Evolutionary conservation across 2,888 invertebrate species (phyloP).

Genomic region (Odontocerum albicorne): DNA sequence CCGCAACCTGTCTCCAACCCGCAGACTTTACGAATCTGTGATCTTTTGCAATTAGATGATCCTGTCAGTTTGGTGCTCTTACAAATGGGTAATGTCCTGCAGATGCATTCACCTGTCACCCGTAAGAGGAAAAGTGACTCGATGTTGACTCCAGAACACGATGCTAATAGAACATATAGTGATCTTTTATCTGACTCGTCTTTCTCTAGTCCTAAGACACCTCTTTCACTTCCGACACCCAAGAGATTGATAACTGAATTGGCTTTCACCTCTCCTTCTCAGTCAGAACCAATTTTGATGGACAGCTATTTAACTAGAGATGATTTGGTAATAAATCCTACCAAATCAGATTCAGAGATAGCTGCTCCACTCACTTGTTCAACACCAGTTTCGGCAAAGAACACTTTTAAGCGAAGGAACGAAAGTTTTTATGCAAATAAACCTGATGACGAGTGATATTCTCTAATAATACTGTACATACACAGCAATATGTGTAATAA

Average conservation of each 20-base stretch:
- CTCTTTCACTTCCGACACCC: slow-evolving; percentile 33
- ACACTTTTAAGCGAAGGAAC: slow-evolving; percentile 50
- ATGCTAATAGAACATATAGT: slow-evolving; percentile 16
- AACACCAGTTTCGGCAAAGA: slow-evolving; percentile 36
- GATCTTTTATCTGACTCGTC: slow-evolving; percentile 14
- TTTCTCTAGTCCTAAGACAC: slow-evolving; percentile 24
- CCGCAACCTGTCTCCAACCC: slow-evolving; percentile 63
- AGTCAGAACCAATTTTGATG: neutral
- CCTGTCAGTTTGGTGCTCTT: slow-evolving; percentile 67
- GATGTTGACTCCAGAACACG: slow-evolving; percentile 14
- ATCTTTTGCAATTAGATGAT: slow-evolving; percentile 75
- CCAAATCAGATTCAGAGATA: neutral
- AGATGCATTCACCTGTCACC: slow-evolving; percentile 13
- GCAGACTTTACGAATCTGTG: slow-evolving; percentile 70
- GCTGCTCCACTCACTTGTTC: slow-evolving; percentile 18
- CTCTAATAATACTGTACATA: no score
- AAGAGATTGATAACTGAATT: slow-evolving; percentile 28
- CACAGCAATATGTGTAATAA: no score
- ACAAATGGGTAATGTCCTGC: slow-evolving; percentile 16
- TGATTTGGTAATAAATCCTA: no score
- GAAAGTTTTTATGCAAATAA: slow-evolving; percentile 43
- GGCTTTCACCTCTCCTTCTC: neutral
- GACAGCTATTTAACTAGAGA: neutral
- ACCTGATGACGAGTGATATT: slow-evolving; percentile 30
- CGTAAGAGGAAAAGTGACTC: slow-evolving; percentile 12